Percentiles rank a stretch among this genome's conserved stretches.
These are phyloP conservation scores for Anas bernieri DNA, from an alignment of 2,797 vertebrate species.

Conservation along the genomic window DNA sequence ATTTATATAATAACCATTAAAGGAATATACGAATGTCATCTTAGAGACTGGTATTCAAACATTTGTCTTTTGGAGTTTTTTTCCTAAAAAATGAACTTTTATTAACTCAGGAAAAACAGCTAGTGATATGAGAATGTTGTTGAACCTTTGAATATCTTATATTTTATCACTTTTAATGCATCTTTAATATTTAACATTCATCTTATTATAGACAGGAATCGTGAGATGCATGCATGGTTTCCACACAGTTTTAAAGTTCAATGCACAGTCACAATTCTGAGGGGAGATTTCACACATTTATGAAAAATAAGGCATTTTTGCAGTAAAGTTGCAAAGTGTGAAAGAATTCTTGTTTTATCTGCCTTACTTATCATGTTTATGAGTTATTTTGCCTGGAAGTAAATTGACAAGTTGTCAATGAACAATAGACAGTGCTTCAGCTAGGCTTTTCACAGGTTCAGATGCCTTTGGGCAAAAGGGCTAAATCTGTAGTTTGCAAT, in stretches of 20 bases:
- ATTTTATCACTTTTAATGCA: constrained; percentile 79
- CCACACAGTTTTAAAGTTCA: constrained; percentile 83
- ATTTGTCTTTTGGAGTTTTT: constrained; percentile 66
- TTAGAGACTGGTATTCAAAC: constrained; percentile 67
- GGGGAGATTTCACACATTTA: constrained; percentile 83
- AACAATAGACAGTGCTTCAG: constrained; percentile 83
- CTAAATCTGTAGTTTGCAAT: constrained; percentile 82
- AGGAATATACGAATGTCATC: constrained; percentile 53
- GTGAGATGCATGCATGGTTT: constrained; percentile 72
- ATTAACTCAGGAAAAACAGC: constrained; percentile 72
- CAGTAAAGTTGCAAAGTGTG: constrained; percentile 84
- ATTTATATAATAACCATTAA: constrained; percentile 66
- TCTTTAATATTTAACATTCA: constrained; percentile 83
- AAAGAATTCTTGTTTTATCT: constrained; percentile 86
- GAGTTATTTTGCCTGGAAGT: constrained; percentile 87
- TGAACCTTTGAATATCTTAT: constrained; percentile 75
- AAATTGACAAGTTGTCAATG: constrained; percentile 88
- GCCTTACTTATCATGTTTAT: constrained; percentile 85
- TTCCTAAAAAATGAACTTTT: constrained; percentile 73
- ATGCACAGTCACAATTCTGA: constrained; percentile 82
- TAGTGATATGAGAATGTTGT: constrained; percentile 58
- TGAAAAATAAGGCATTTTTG: constrained; percentile 81
- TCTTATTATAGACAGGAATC: constrained; percentile 78
- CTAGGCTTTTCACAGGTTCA: constrained; percentile 90
- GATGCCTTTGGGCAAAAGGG: constrained; percentile 85